Conservation (phyloP, 2,888 invertebrate species). For the Oscheius onirici region DNA sequence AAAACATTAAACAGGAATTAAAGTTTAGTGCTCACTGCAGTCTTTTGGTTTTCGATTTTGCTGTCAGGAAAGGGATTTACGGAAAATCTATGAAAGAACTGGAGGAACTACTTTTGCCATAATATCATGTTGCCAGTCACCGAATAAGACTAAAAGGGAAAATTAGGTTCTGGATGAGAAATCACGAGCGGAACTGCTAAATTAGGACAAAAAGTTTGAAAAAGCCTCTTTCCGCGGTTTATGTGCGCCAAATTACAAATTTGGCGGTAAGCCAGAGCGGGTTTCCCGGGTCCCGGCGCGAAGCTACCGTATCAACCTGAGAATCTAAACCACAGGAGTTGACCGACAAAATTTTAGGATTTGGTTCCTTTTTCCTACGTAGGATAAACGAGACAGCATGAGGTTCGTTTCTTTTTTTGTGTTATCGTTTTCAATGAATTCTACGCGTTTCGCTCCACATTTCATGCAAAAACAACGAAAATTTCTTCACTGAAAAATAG, state of each 20-base stretch:
- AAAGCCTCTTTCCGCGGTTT: too few relatives aligned
- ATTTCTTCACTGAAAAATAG: too few relatives aligned
- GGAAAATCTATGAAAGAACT: too few relatives aligned
- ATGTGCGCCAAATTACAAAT: neutral
- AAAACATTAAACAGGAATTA: too few relatives aligned
- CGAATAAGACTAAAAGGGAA: too few relatives aligned
- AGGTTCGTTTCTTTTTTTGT: slow-evolving; percentile 23
- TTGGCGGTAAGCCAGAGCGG: neutral
- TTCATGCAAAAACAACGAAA: neutral
- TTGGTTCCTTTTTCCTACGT: slow-evolving; percentile 23
- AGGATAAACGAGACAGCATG: slow-evolving; percentile 30
- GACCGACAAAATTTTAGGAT: slow-evolving; percentile 16
- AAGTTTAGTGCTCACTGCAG: too few relatives aligned
- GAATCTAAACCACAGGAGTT: neutral
- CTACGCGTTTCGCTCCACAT: neutral
- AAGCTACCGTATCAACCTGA: slow-evolving; percentile 16
- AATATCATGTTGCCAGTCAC: too few relatives aligned
- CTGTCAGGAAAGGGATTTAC: too few relatives aligned
- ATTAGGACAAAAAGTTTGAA: neutral
- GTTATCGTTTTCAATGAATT: neutral
- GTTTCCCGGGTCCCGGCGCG: neutral
- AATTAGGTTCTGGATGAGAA: neutral
- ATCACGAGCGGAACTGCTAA: neutral
- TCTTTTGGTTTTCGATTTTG: too few relatives aligned
- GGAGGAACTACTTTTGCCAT: too few relatives aligned